Percentiles rank a stretch among this genome's conserved stretches.
Evolutionary conservation across 2,888 invertebrate species (phyloP).

Genomic region (Uloborus plumipes): DNA sequence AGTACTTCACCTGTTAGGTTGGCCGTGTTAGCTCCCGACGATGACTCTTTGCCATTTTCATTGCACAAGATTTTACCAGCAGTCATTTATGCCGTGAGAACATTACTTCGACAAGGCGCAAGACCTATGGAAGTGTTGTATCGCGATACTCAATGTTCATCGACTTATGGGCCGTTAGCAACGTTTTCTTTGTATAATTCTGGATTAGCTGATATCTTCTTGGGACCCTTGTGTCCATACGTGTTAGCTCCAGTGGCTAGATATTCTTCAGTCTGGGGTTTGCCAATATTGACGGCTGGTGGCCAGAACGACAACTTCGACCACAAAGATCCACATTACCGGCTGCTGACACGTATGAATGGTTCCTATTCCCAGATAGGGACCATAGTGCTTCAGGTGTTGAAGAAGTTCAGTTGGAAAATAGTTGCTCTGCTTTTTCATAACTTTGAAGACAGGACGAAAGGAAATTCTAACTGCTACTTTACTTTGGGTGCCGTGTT

Average conservation of each 20-base stretch:
- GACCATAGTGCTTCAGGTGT: slow-evolving; percentile 79
- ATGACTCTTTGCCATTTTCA: slow-evolving; percentile 77
- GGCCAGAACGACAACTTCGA: slow-evolving; percentile 84
- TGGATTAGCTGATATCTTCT: slow-evolving; percentile 82
- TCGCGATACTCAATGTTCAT: slow-evolving; percentile 83
- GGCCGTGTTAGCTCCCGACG: slow-evolving; percentile 78
- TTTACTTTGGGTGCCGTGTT: slow-evolving; percentile 82
- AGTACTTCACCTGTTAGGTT: slow-evolving; percentile 68
- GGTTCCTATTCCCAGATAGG: slow-evolving; percentile 78
- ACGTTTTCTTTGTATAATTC: slow-evolving; percentile 83
- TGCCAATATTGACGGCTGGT: slow-evolving; percentile 86
- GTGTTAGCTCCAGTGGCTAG: slow-evolving; percentile 87
- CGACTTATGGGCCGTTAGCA: slow-evolving; percentile 82
- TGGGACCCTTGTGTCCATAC: slow-evolving; percentile 90
- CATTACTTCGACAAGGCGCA: slow-evolving; percentile 70
- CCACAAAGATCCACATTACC: slow-evolving; percentile 78
- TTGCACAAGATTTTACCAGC: slow-evolving; percentile 71
- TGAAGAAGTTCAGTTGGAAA: slow-evolving; percentile 82
- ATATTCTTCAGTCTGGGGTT: slow-evolving; percentile 83
- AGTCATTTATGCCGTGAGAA: slow-evolving; percentile 69
- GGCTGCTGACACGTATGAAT: slow-evolving; percentile 86
- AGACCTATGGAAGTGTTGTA: slow-evolving; percentile 80
- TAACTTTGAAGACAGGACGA: slow-evolving; percentile 77
- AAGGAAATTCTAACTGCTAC: slow-evolving; percentile 80
- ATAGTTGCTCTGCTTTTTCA: slow-evolving; percentile 81